A percentile compares a stretch with the other conserved stretches of the same genome.
Evolutionary conservation across 2,888 invertebrate genomes (phyloP).

Genomic region (Thecophora atra): DNA sequence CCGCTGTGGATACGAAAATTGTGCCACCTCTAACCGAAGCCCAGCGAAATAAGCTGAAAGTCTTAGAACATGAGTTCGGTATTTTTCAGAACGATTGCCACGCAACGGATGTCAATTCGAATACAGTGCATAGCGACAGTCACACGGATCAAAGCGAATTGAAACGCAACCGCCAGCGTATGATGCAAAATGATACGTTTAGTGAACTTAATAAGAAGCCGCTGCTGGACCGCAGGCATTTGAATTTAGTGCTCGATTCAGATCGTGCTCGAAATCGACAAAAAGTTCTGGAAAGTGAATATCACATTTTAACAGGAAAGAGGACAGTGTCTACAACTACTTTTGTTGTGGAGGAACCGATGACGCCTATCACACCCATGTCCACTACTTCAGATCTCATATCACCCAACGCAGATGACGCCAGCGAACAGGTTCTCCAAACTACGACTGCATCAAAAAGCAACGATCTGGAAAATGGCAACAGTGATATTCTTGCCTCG

Average conservation of each 20-base stretch:
- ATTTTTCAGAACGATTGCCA: constrained; percentile 53
- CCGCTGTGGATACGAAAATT: background rate
- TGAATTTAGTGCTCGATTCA: constrained; percentile 53
- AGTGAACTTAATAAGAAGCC: constrained; percentile 49
- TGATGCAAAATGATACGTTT: constrained; percentile 59
- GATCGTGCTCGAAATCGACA: constrained; percentile 53
- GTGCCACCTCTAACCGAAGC: constrained; percentile 68
- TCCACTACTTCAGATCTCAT: constrained; percentile 51
- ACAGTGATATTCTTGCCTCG: constrained; percentile 15
- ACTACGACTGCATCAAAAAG: constrained; percentile 27
- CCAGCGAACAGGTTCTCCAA: constrained; percentile 23
- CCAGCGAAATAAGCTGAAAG: constrained; percentile 71
- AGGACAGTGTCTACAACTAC: constrained; percentile 30
- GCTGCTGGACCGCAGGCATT: constrained; percentile 44
- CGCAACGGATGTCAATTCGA: constrained; percentile 54
- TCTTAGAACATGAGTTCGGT: constrained; percentile 72
- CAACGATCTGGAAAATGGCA: constrained; percentile 45
- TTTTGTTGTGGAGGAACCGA: constrained; percentile 40
- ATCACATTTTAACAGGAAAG: constrained; percentile 50
- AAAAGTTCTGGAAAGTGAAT: constrained; percentile 55
- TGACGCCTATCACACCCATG: constrained; percentile 52
- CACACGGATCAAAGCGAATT: constrained; percentile 54
- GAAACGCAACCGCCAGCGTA: constrained; percentile 62
- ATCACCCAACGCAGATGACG: constrained; percentile 33
- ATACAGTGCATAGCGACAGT: constrained; percentile 40